Percentiles rank a stretch among this genome's conserved stretches.
Conservation (phyloP, 35 echinoderm and acorn worm species). For the Eucidaris tribuloides region DNA sequence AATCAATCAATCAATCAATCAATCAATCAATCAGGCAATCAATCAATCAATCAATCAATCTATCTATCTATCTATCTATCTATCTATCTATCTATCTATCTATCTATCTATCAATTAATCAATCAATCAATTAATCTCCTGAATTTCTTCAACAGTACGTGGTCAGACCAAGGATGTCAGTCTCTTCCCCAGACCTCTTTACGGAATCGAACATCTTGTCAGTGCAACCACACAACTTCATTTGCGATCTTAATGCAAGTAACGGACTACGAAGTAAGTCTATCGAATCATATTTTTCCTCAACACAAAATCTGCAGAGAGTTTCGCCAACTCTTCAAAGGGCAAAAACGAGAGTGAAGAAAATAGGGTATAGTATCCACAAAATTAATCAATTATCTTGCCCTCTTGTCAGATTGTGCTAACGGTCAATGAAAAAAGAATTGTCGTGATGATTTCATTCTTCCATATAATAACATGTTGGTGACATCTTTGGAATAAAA, state of each 20-base stretch:
- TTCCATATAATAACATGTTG: too few species aligned
- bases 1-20: too few species aligned
- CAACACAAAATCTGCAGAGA: background rate
- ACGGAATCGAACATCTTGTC: background rate
- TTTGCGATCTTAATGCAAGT: constrained; percentile 58
- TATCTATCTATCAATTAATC: too few species aligned
- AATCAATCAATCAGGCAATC: too few species aligned
- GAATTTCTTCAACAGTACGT: background rate
- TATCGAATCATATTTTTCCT: too few species aligned
- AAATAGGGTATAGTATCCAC: background rate
- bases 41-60: too few species aligned
- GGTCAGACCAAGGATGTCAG: background rate
- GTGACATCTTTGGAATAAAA: too few species aligned
- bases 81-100: too few species aligned
- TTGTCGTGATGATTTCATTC: background rate
- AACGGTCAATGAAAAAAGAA: background rate
- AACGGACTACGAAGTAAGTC: constrained; percentile 15
- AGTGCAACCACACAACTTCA: constrained; percentile 35
- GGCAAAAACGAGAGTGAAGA: background rate
- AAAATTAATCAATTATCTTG: too few species aligned
- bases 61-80: too few species aligned
- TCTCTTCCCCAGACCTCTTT: background rate
- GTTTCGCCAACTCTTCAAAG: too few species aligned
- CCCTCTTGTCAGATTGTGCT: background rate
- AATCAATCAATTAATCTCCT: too few species aligned